Evolutionary conservation across 2,888 invertebrate genomes (phyloP).

Genomic region (Sturmia bella): DNA sequence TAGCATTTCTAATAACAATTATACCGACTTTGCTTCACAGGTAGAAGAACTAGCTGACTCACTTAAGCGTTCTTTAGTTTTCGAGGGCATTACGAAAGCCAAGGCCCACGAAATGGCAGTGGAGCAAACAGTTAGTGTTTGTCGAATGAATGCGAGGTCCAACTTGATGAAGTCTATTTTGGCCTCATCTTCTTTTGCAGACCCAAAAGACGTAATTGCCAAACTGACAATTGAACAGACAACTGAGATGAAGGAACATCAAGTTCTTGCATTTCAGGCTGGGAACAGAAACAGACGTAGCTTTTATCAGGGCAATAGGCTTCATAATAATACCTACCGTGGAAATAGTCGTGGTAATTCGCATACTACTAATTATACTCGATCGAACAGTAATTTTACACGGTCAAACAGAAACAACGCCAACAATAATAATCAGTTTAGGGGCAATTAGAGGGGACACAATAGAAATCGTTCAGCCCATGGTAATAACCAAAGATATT

Average conservation of each 20-base stretch:
- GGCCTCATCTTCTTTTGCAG: constrained; percentile 14
- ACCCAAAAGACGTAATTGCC: constrained; percentile 10
- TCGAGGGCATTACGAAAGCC: constrained; percentile 33
- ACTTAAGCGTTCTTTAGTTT: constrained; percentile 8
- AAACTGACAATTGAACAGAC: constrained; percentile 4
- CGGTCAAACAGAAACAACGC: too few species aligned
- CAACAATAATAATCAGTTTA: background rate
- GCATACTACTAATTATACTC: background rate
- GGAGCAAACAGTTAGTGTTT: constrained; percentile 18
- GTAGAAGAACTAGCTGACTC: constrained; percentile 31
- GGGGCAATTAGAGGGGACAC: background rate
- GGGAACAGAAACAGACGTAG: constrained; percentile 3
- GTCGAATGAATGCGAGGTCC: constrained; percentile 23
- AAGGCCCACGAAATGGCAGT: constrained; percentile 39
- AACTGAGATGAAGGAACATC: too few species aligned
- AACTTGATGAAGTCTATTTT: constrained; percentile 21
- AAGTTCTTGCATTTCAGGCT: too few species aligned
- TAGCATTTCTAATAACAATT: constrained; percentile 17
- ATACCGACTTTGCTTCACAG: constrained; percentile 19
- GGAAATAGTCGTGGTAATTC: too few species aligned
- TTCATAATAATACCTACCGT: too few species aligned
- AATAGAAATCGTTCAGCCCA: background rate
- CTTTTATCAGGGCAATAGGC: too few species aligned
- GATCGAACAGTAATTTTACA: too few species aligned
- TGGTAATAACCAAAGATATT: background rate